Evolutionary conservation across 2,888 invertebrate genomes (phyloP), one percentile per base, ranked within the genome.

Genomic region (Luffia ferchaultella): DNA sequence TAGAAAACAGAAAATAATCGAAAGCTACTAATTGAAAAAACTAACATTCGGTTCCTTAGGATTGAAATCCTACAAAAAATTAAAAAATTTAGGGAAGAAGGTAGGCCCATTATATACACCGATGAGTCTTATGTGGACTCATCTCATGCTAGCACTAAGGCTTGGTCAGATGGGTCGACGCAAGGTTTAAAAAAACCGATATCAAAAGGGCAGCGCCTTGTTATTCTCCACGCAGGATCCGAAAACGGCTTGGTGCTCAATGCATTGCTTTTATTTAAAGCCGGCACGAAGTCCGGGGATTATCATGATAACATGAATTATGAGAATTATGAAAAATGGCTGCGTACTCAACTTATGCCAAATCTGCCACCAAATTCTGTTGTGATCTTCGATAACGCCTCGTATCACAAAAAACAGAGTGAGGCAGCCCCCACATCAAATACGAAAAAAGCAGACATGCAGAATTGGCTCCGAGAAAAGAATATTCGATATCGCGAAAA

Each of bases 271-370:
- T 49, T 18, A 1, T 62, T 59, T 52, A 58, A 58, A 56, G 55
- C 58, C 0, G 60, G 56, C n/a, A 53, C 41, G 0, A 60, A 58
- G 53, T 48, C 53, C 9, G 61, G 61, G 1, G 64, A 65, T 48
- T 62, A 62, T 18, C 61, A 65, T 43, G 60, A 60, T 19, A 58
- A 62, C 42, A 63, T 64, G 61, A 66, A 63, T 53, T 52, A 30
- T 16, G 52, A 52, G 3, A 62, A 60, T 53, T 64, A 60, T 47
- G 55, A 53, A 46, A 58, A 60, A 52, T 65, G 64, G 62, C 45
- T 65, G 1, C 43, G 53, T 18, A 57, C 52, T 5, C 55, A 62
- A 48, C 49, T 64, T 20, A 47, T 63, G 1, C 62, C 63, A 15
- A 64, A 63, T 50, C 43, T 65, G 17, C 58, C 58, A 16, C 54